These are phyloP conservation scores for Nibea coibor DNA, from an alignment of 2,113 vertebrate species.

Conservation along the genomic window DNA sequence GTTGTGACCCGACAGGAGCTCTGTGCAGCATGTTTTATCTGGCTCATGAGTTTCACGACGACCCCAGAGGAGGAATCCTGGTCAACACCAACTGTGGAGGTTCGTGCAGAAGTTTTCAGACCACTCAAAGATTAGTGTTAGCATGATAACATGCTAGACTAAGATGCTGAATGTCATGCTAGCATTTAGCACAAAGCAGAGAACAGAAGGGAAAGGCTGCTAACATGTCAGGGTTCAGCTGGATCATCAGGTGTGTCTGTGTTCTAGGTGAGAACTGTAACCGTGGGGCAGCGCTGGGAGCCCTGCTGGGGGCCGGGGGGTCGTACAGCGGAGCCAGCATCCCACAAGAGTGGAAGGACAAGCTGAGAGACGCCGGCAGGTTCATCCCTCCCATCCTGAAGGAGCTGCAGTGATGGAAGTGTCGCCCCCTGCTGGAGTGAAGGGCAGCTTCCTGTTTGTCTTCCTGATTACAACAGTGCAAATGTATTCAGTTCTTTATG, in stretches of 20 bases:
- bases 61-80: conserved; percentile 73
- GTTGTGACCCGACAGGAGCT: conserved; percentile 60
- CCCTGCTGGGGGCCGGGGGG: conserved; percentile 71
- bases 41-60: conserved; percentile 75
- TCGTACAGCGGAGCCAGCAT: conserved; percentile 35
- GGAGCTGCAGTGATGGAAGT: conserved; percentile 16
- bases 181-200: too few species aligned
- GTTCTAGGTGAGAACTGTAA: conserved; percentile 82
- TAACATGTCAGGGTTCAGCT: too few species aligned
- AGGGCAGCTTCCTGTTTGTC: conserved; percentile 5
- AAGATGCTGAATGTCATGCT: too few species aligned
- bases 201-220: too few species aligned
- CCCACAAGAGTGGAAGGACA: conserved; percentile 71
- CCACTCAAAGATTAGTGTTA: too few species aligned
- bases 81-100: conserved; percentile 83
- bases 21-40: conserved; percentile 77
- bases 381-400: conserved; percentile 58
- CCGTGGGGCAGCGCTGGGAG: conserved; percentile 76
- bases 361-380: conserved; percentile 57
- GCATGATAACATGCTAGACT: too few species aligned
- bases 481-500: too few species aligned
- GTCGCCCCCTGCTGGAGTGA: conserved; percentile 1
- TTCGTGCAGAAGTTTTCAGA: too few species aligned
- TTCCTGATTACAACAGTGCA: neutral
- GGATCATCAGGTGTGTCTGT: too few species aligned